These are phyloP conservation scores for Eueides isabella DNA, from an alignment of 1,140 invertebrate genomes.

Conservation along the genomic window DNA sequence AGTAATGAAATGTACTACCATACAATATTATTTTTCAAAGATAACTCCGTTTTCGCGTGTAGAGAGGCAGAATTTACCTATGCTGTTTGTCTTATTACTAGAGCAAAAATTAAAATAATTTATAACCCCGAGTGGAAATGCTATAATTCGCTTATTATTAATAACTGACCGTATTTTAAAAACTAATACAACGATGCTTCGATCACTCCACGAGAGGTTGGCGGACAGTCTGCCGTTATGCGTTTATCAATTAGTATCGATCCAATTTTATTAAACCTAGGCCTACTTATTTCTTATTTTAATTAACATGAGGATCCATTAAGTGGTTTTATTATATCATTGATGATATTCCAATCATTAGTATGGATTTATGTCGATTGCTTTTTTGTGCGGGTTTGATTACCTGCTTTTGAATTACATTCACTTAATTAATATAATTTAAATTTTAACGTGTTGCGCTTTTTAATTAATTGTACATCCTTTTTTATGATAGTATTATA, in stretches of 20 bases:
- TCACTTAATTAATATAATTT: neutral
- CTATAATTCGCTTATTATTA: neutral
- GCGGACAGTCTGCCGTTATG: constrained; percentile 40
- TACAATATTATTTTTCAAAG: too few relatives aligned
- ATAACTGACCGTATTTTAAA: neutral
- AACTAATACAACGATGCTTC: neutral
- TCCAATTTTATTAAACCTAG: constrained; percentile 31
- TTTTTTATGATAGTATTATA: too few relatives aligned
- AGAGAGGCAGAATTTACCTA: too few relatives aligned
- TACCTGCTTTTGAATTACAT: neutral
- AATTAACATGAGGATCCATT: constrained; percentile 23
- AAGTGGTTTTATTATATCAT: constrained; percentile 21
- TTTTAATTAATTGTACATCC: too few relatives aligned
- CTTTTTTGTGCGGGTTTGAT: constrained; percentile 2
- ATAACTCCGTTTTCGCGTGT: too few relatives aligned
- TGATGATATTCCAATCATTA: constrained; percentile 16
- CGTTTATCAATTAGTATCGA: constrained; percentile 40
- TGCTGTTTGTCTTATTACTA: too few relatives aligned
- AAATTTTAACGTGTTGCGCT: too few relatives aligned
- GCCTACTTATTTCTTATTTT: constrained; percentile 29
- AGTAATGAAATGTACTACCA: too few relatives aligned
- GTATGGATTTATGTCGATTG: constrained; percentile 13
- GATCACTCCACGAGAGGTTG: constrained; percentile 36
- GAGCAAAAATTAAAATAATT: too few relatives aligned
- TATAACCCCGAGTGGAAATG: too few relatives aligned